Evolutionary conservation across 2,888 invertebrate genomes (phyloP).

Genomic region (Drosophila neonasuta): DNA sequence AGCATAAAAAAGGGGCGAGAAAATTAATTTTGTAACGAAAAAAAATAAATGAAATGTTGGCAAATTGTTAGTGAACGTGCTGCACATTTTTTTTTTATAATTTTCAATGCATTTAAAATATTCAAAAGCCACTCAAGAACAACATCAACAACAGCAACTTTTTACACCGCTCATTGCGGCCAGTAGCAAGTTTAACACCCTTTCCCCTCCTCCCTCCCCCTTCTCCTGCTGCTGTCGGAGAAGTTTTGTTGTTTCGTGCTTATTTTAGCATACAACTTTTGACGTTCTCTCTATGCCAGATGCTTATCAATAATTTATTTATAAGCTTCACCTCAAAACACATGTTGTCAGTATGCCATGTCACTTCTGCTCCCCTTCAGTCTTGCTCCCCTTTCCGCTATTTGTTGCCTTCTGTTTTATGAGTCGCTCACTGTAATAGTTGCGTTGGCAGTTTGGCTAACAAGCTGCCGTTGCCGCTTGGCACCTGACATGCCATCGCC

Average conservation of each 20-base stretch:
- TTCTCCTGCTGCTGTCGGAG: conserved; percentile 6
- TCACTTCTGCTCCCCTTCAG: conserved; percentile 11
- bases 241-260: conserved; percentile 53
- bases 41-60: conserved; percentile 45
- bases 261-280: conserved; percentile 73
- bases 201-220: not conserved
- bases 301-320: conserved; percentile 78
- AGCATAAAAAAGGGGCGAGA: conserved; percentile 3
- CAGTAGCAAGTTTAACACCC: conserved; percentile 11
- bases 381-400: not conserved
- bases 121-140: conserved; percentile 50
- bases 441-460: conserved; percentile 70
- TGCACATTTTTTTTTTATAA: conserved; percentile 29
- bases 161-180: conserved; percentile 24
- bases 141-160: conserved; percentile 32
- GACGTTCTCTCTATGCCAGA: conserved; percentile 69
- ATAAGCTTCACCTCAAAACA: conserved; percentile 77
- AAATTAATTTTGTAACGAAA: conserved; percentile 54
- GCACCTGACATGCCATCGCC: conserved; percentile 41
- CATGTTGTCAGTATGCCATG: conserved; percentile 71
- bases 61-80: not conserved
- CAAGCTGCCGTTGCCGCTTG: conserved; percentile 63
- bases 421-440: conserved; percentile 57
- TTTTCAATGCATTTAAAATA: conserved; percentile 63
- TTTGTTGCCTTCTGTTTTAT: conserved; percentile 41